These are phyloP conservation scores for Isoperla grammatica DNA, from an alignment of 2,888 invertebrate genomes.

Conservation along the genomic window DNA sequence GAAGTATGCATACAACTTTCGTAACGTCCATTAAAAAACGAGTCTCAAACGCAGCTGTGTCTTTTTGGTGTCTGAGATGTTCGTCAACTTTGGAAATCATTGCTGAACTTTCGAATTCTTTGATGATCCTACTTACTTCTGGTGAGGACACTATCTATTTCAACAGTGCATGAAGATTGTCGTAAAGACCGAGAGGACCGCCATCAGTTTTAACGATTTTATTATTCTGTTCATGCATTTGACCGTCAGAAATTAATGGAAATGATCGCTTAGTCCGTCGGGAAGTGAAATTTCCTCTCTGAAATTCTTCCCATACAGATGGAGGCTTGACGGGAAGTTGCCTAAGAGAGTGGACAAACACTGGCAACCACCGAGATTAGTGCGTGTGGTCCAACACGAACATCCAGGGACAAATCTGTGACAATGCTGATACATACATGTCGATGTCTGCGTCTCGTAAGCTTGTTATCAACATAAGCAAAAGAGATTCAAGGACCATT, in stretches of 20 bases:
- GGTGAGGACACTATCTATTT: background rate
- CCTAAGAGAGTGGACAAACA: constrained; percentile 19
- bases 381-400: constrained; percentile 25
- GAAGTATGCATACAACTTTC: background rate
- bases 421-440: constrained; percentile 18
- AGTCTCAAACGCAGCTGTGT: background rate
- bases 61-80: background rate
- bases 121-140: background rate
- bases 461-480: constrained; percentile 4
- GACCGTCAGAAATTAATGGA: constrained; percentile 14
- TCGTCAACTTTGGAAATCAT: background rate
- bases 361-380: constrained; percentile 27
- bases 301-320: constrained; percentile 11
- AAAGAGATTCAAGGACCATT: background rate
- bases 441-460: constrained; percentile 13
- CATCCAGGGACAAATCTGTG: constrained; percentile 20
- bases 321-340: constrained; percentile 16
- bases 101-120: background rate
- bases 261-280: constrained; percentile 16
- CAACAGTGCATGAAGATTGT: background rate
- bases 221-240: constrained; percentile 22
- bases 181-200: constrained; percentile 8
- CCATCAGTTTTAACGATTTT: constrained; percentile 17
- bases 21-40: background rate
- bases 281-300: constrained; percentile 19